phyloP scores from a whole-genome alignment of 2,797 vertebrate genomes.

The Brachyrhaphis roseni region DNA sequence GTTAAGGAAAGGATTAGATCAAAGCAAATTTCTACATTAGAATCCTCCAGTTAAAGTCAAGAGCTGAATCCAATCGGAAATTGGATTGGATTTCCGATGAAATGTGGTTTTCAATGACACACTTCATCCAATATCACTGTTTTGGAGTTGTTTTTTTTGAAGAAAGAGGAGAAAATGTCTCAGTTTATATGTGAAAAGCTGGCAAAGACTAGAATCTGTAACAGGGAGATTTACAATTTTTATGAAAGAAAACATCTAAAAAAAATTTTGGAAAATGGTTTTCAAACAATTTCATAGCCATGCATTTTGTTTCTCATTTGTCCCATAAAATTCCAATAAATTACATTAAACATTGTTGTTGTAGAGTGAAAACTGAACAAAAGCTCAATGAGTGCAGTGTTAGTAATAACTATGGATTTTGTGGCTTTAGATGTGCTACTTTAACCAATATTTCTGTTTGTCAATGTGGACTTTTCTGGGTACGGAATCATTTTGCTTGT shows the following conservation, averaged over 20 bases:
- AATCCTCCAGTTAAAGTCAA: neutral
- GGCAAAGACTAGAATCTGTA: neutral
- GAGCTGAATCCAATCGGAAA: neutral
- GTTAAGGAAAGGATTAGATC: neutral
- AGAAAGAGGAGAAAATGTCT: neutral
- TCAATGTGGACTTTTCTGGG: neutral
- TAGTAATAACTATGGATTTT: neutral
- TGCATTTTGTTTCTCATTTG: neutral
- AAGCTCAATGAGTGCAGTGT: neutral
- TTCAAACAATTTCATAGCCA: neutral
- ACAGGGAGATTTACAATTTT: neutral
- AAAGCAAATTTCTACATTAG: neutral
- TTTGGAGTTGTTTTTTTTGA: neutral
- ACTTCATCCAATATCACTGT: neutral
- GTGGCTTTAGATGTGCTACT: neutral
- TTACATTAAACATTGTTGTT: neutral
- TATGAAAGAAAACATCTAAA: neutral
- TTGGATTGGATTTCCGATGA: no score
- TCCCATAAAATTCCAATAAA: neutral
- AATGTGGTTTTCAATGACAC: neutral
- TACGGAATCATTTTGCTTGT: neutral
- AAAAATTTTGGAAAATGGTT: neutral
- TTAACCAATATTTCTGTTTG: neutral
- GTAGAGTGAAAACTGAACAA: neutral
- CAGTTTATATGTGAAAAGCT: neutral